phyloP scores from a whole-genome alignment of 2,113 vertebrate genomes.

The Motacilla tschutschensis region DNA sequence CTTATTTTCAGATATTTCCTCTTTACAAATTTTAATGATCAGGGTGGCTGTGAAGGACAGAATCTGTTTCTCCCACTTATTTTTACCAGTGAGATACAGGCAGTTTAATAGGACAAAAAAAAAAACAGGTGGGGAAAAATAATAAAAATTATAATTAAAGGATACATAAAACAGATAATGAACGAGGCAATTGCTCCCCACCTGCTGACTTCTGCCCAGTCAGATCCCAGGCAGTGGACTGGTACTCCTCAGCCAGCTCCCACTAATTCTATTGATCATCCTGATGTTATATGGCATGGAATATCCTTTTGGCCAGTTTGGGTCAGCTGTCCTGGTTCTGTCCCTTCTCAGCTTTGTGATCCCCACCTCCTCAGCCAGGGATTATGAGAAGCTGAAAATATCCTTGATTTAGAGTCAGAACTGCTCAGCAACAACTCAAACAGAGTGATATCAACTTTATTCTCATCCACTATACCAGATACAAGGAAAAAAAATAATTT shows the following conservation, averaged over 20 bases:
- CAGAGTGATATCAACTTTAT: neutral
- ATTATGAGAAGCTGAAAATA: neutral
- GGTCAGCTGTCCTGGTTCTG: neutral
- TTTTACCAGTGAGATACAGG: neutral
- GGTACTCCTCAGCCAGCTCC: neutral
- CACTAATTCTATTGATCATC: neutral
- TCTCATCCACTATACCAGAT: neutral
- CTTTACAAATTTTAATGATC: neutral
- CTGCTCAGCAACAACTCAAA: neutral
- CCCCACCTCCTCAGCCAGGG: accelerated
- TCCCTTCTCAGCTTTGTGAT: neutral
- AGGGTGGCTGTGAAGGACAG: neutral
- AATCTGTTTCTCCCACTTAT: neutral
- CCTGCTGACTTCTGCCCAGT: accelerated
- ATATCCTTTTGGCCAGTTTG: neutral
- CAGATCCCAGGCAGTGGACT: neutral
- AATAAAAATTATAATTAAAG: neutral
- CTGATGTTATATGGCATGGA: neutral
- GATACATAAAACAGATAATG: neutral
- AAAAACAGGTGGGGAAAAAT: neutral
- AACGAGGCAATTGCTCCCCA: neutral
- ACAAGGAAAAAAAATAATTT: neutral
- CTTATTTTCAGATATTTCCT: neutral
- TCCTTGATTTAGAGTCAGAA: neutral
- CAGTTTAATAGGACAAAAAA: neutral